Evolutionary conservation across 1,140 invertebrate species (phyloP).

Genomic region (Rhyacophila brunnea): DNA sequence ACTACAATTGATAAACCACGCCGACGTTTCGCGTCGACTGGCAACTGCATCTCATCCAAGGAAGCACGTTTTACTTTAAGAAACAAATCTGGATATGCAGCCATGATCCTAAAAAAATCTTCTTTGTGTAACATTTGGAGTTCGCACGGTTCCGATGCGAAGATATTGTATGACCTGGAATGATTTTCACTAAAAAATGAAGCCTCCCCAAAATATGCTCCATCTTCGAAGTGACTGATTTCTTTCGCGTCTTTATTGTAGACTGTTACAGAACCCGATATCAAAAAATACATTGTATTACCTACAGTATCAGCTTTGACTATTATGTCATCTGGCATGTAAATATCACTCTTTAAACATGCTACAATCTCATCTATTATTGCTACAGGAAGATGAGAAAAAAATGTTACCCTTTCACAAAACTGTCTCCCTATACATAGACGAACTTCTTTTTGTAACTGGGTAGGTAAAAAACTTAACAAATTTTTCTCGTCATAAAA

Average conservation of each 20-base stretch:
- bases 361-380: slow-evolving; percentile 38
- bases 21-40: not conserved
- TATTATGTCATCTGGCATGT: slow-evolving; percentile 43
- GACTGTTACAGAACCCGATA: slow-evolving; percentile 56
- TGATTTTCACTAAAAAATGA: slow-evolving; percentile 54
- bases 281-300: slow-evolving; percentile 61
- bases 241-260: slow-evolving; percentile 57
- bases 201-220: slow-evolving; percentile 55
- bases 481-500: slow-evolving; percentile 1
- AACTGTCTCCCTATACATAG: slow-evolving; percentile 37
- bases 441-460: slow-evolving; percentile 39
- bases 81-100: not conserved
- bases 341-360: slow-evolving; percentile 39
- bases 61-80: too few relatives aligned
- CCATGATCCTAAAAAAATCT: slow-evolving; percentile 1
- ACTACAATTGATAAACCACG: not conserved
- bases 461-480: slow-evolving; percentile 1
- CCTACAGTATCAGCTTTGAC: slow-evolving; percentile 54
- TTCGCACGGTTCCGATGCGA: slow-evolving; percentile 49
- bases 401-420: slow-evolving; percentile 38
- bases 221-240: slow-evolving; percentile 56
- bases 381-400: slow-evolving; percentile 35
- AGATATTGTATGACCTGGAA: slow-evolving; percentile 49
- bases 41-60: too few relatives aligned
- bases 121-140: not conserved